Evolutionary conservation across 1,140 invertebrate species (phyloP).

Genomic region (Apis cerana): DNA sequence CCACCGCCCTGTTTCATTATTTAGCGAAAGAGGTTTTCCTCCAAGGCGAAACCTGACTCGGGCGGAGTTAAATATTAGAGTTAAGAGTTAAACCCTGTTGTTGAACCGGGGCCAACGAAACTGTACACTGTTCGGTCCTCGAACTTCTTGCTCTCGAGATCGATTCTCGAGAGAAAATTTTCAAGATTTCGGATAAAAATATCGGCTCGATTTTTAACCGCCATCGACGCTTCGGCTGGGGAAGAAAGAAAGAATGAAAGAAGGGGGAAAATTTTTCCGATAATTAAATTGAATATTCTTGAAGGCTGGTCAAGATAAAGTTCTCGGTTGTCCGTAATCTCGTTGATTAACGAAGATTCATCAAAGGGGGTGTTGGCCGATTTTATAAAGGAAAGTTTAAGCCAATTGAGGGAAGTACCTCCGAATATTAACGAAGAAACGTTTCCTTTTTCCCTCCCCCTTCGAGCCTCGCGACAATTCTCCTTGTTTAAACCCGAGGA

Average conservation of each 20-base stretch:
- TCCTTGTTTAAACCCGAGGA: too few relatives aligned
- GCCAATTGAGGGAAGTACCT: neutral
- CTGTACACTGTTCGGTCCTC: constrained; percentile 18
- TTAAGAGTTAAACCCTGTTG: constrained; percentile 69
- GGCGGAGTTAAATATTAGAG: constrained; percentile 64
- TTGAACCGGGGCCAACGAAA: constrained; percentile 48
- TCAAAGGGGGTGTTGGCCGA: neutral
- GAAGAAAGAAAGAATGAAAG: neutral
- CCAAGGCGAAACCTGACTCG: constrained; percentile 30
- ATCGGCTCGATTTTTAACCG: neutral
- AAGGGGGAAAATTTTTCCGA: constrained; percentile 10
- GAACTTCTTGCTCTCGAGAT: constrained; percentile 24
- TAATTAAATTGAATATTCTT: constrained; percentile 24
- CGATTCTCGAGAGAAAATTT: neutral
- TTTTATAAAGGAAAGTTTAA: constrained; percentile 36
- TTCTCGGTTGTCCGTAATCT: constrained; percentile 44
- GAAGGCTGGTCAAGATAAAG: constrained; percentile 20
- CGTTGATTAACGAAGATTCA: constrained; percentile 24
- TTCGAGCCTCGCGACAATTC: too few relatives aligned
- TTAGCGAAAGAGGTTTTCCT: constrained; percentile 38
- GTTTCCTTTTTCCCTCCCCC: neutral
- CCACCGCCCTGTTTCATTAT: too few relatives aligned
- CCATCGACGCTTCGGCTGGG: neutral
- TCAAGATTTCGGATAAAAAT: too few relatives aligned
- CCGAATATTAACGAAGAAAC: neutral